phyloP scores from a whole-genome alignment of 2,797 vertebrate species.

The Melopsittacus undulatus region DNA sequence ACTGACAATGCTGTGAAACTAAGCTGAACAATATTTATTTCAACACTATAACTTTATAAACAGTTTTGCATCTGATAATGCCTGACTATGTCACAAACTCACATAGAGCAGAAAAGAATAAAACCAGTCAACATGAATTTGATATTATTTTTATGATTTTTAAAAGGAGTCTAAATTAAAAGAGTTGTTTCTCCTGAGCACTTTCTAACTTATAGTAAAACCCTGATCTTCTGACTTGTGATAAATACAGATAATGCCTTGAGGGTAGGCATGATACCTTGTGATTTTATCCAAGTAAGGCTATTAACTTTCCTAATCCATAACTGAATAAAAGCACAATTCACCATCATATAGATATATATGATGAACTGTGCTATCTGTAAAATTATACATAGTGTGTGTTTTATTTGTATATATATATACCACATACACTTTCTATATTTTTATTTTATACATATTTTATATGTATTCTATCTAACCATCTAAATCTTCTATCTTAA shows the following conservation, averaged over 20 bases:
- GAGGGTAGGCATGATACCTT: fast-evolving
- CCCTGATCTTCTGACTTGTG: not conserved
- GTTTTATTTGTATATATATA: not conserved
- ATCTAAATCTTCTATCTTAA: not conserved
- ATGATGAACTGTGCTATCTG: not conserved
- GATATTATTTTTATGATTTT: not conserved
- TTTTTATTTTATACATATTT: not conserved
- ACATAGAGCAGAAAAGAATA: not conserved
- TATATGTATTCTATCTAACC: not conserved
- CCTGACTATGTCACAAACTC: not conserved
- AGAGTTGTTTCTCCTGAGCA: fast-evolving
- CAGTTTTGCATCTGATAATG: not conserved
- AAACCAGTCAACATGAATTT: not conserved
- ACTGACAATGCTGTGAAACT: not conserved
- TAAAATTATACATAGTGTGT: not conserved
- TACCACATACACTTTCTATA: not conserved
- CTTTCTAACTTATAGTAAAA: not conserved
- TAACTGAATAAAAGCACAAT: not conserved
- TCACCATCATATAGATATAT: not conserved
- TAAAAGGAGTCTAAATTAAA: not conserved
- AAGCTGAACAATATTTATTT: not conserved
- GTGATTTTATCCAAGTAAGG: not conserved
- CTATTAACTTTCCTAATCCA: not conserved
- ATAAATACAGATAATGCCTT: not conserved
- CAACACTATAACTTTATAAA: not conserved